Conservation (phyloP, 2,797 vertebrate species). For the Mus spretus region DNA sequence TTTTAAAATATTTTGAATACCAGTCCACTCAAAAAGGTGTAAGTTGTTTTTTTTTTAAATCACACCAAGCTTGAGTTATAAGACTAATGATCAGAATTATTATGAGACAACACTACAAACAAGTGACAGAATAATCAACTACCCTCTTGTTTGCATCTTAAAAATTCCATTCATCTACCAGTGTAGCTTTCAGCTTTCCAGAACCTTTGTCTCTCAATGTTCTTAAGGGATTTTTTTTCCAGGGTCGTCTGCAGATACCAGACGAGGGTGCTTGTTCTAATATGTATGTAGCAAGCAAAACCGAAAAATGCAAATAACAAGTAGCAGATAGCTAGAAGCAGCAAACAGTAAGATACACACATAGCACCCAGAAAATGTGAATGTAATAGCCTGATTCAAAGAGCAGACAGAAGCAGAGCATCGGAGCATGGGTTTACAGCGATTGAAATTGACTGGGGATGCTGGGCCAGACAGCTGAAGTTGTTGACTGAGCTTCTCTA, state of each 20-base stretch:
- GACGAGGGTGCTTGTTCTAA: not conserved
- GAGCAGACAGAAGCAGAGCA: not conserved
- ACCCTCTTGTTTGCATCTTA: not conserved
- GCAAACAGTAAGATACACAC: not conserved
- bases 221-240: not conserved
- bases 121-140: not conserved
- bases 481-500: not conserved
- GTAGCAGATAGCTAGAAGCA: not conserved
- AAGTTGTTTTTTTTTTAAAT: not conserved
- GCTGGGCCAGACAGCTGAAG: not conserved
- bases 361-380: not conserved
- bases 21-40: not conserved
- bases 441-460: not conserved
- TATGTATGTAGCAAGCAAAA: not conserved
- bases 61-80: not conserved
- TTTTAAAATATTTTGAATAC: conserved; percentile 50
- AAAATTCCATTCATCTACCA: not conserved
- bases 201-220: not conserved
- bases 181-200: not conserved
- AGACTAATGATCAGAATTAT: not conserved
- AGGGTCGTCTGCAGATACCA: not conserved
- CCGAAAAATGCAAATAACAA: not conserved
- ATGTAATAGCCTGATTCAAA: not conserved
- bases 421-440: not conserved
- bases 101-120: not conserved